These are phyloP conservation scores for cattle (Bos taurus) DNA, from an alignment of 2,113 vertebrate genomes.

Conservation along the genomic window ARS-UCD2.0 NC_037337.1:42359001-42359500, in stretches of 20 bases:
- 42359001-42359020: background rate
- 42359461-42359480: background rate
- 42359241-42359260: background rate
- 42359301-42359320: constrained; percentile 26
- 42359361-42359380: constrained; percentile 36
- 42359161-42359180: constrained; percentile 4
- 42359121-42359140: background rate
- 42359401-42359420: background rate
- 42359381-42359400: background rate
- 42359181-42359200: background rate
- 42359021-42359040: constrained; percentile 10
- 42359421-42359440: background rate
- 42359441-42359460: background rate
- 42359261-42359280: background rate
- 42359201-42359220: constrained; percentile 27
- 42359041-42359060: background rate
- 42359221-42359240: constrained; percentile 42
- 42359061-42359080: background rate
- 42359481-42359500: background rate
- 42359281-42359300: background rate
- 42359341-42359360: background rate
- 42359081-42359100: background rate
- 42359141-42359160: constrained; percentile 19
- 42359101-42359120: constrained; percentile 1
- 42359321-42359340: background rate